A percentile compares a stretch with the other conserved stretches of the same genome.
Evolutionary conservation across 2,797 vertebrate genomes (phyloP).

Genomic region (Pelodytes ibericus): DNA sequence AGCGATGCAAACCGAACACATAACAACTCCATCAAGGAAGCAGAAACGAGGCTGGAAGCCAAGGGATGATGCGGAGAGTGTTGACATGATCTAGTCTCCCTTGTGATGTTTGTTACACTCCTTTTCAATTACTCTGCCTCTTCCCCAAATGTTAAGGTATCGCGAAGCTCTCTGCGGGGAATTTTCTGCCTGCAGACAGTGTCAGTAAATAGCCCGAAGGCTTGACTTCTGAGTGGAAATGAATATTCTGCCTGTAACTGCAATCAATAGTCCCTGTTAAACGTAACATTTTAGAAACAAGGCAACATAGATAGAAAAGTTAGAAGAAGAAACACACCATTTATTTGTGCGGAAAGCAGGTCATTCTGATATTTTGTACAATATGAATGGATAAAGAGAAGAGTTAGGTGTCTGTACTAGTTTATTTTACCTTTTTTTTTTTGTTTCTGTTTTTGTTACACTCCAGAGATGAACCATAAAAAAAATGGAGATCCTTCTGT

Average conservation of each 20-base stretch:
- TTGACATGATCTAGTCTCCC: conserved; percentile 29
- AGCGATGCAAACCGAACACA: background rate
- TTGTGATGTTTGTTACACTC: background rate
- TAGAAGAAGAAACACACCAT: conserved; percentile 5
- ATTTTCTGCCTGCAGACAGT: conserved; percentile 5
- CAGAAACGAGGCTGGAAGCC: conserved; percentile 22
- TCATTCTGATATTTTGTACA: background rate
- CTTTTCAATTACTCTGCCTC: conserved; percentile 38
- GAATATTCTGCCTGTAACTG: conserved; percentile 16
- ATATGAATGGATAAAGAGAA: background rate
- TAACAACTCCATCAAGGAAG: conserved; percentile 23
- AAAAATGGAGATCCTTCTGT: background rate
- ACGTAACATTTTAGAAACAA: conserved; percentile 30
- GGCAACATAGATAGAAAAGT: background rate
- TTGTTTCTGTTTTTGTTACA: background rate
- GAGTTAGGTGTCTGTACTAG: background rate
- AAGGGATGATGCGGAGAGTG: conserved; percentile 22
- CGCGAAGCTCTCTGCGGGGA: conserved; percentile 25
- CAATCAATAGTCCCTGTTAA: conserved; percentile 40
- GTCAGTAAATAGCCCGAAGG: conserved; percentile 24
- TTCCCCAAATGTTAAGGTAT: background rate
- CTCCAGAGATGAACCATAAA: no score
- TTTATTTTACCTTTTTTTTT: background rate
- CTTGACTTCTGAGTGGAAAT: conserved; percentile 13
- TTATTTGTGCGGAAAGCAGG: conserved; percentile 2